Evolutionary conservation across 2,888 invertebrate species (phyloP).

Genomic region (Apamea sordens): DNA sequence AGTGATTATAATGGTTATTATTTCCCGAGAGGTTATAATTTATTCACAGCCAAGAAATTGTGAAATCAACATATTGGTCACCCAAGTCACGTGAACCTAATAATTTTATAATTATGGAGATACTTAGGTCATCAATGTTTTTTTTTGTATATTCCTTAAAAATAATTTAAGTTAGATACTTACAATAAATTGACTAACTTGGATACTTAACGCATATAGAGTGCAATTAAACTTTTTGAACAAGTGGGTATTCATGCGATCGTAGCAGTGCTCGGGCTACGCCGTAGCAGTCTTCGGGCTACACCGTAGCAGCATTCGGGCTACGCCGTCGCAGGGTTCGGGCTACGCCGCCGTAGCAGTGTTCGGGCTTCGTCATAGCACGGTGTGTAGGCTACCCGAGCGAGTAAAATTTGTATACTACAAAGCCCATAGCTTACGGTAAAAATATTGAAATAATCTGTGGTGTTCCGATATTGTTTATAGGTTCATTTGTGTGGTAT

Average conservation of each 20-base stretch:
- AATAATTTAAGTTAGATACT: background rate
- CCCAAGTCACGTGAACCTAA: no score
- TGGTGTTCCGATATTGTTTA: background rate
- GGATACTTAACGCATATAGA: background rate
- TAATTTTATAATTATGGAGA: background rate
- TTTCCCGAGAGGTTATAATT: background rate
- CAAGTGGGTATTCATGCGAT: background rate
- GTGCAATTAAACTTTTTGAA: background rate
- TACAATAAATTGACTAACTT: background rate
- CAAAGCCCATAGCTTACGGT: background rate
- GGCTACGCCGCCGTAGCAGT: constrained; percentile 5
- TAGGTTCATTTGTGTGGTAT: background rate
- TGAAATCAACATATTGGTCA: background rate
- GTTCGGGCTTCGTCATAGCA: constrained; percentile 4
- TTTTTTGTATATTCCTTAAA: background rate
- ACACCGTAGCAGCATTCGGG: background rate
- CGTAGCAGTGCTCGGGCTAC: background rate
- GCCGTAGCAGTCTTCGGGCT: background rate
- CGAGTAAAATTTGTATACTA: no score
- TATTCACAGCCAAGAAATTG: no score
- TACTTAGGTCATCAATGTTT: background rate
- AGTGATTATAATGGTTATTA: background rate
- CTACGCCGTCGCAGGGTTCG: background rate
- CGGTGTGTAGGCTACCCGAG: background rate
- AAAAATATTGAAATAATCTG: background rate